phyloP scores from a whole-genome alignment of 2,888 invertebrate genomes.

The Diarsia dahlii region DNA sequence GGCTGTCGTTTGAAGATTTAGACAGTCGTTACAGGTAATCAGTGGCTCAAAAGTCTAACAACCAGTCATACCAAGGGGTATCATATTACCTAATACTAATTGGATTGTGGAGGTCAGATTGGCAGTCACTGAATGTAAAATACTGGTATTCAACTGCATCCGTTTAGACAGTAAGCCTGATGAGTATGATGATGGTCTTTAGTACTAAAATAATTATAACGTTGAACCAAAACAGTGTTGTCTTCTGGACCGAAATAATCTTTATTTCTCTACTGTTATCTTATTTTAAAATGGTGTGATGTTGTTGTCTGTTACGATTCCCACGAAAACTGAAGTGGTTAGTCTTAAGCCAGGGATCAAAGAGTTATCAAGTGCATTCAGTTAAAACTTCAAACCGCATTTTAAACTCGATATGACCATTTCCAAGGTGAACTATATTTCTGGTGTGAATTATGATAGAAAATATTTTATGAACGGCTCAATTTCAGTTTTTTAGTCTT shows the following conservation, averaged over 20 bases:
- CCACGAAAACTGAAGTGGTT: slow-evolving; percentile 51
- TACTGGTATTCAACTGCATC: too few relatives aligned
- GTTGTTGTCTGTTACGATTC: slow-evolving; percentile 28
- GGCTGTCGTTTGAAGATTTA: too few relatives aligned
- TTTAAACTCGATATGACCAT: not conserved
- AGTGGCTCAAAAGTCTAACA: too few relatives aligned
- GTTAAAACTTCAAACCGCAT: not conserved
- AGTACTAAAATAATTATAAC: not conserved
- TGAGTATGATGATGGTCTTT: not conserved
- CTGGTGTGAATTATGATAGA: too few relatives aligned
- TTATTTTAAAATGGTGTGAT: slow-evolving; percentile 10
- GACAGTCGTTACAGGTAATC: too few relatives aligned
- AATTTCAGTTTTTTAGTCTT: not conserved
- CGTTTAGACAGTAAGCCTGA: too few relatives aligned
- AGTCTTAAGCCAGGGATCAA: slow-evolving; percentile 28
- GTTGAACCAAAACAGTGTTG: not conserved
- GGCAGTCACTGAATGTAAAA: too few relatives aligned
- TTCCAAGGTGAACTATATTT: not conserved
- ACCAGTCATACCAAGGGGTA: too few relatives aligned
- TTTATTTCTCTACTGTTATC: not conserved
- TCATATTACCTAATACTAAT: too few relatives aligned
- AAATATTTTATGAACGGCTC: not conserved
- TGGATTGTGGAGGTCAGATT: too few relatives aligned
- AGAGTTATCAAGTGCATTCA: slow-evolving; percentile 25
- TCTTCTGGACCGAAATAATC: not conserved